phyloP scores from a whole-genome alignment of 2,113 vertebrate species.

The Microcebus tavaratra region DNA sequence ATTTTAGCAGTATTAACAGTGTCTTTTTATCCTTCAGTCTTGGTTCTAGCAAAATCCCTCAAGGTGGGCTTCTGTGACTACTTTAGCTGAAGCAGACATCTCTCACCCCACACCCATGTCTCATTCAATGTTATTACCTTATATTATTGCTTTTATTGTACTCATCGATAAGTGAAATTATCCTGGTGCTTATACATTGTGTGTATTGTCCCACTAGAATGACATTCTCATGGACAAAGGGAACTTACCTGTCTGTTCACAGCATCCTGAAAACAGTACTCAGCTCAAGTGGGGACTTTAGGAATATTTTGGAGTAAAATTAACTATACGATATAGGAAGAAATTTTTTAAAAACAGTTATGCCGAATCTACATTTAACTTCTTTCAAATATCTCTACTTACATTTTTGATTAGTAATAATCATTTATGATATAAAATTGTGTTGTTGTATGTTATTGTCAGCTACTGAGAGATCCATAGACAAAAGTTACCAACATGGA shows the following conservation, averaged over 20 bases:
- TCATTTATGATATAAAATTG: not conserved
- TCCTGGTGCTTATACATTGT: not conserved
- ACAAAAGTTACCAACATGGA: not conserved
- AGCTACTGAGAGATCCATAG: not conserved
- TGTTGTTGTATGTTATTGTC: not conserved
- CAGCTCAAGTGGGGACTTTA: not conserved
- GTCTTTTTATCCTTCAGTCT: not conserved
- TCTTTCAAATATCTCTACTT: constrained; percentile 25
- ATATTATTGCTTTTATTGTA: not conserved
- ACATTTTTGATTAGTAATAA: not conserved
- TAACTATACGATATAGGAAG: not conserved
- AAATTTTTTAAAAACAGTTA: not conserved
- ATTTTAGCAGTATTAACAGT: not conserved
- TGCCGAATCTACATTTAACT: not conserved
- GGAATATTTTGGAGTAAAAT: not conserved
- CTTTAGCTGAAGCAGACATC: not conserved
- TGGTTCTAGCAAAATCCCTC: not conserved
- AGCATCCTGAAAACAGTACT: not conserved
- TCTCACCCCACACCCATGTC: not conserved
- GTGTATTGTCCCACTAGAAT: not conserved
- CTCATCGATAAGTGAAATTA: not conserved
- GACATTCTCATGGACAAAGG: not conserved
- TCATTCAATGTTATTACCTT: not conserved
- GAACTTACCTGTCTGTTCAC: not conserved
- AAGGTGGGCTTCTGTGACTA: not conserved